Percentiles rank a stretch among this genome's conserved stretches.
Evolutionary conservation across 2,888 invertebrate species (phyloP).

Genomic region (Amphipoea lucens): DNA sequence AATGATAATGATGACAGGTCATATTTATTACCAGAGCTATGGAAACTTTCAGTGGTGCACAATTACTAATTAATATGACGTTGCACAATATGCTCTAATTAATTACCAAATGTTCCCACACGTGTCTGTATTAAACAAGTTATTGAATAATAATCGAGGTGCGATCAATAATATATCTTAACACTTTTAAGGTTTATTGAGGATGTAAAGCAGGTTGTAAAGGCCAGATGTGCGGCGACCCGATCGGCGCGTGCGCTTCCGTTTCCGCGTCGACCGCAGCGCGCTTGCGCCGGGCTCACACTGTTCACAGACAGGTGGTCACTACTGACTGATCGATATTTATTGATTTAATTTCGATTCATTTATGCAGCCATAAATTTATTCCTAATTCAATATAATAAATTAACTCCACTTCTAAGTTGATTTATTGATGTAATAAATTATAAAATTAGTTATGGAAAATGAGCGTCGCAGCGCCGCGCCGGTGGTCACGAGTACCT

Average conservation of each 20-base stretch:
- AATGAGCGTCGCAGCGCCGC: slow-evolving; percentile 31
- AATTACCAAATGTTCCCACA: slow-evolving; percentile 32
- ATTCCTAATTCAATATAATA: slow-evolving; percentile 44
- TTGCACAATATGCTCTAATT: slow-evolving; percentile 48
- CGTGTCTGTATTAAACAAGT: slow-evolving; percentile 22
- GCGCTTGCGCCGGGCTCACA: slow-evolving; percentile 34
- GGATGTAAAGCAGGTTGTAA: slow-evolving; percentile 81
- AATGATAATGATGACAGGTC: slow-evolving; percentile 55
- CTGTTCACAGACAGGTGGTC: slow-evolving; percentile 71
- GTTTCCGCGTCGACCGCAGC: slow-evolving; percentile 75
- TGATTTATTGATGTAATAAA: slow-evolving; percentile 64
- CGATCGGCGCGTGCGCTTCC: slow-evolving; percentile 81
- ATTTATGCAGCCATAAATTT: slow-evolving; percentile 54
- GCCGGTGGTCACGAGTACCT: slow-evolving; percentile 25
- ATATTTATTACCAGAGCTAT: slow-evolving; percentile 50
- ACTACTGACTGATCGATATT: slow-evolving; percentile 70
- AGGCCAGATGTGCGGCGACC: slow-evolving; percentile 81
- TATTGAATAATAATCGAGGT: slow-evolving; percentile 48
- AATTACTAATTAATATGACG: slow-evolving; percentile 68
- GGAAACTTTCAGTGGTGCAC: slow-evolving; percentile 55
- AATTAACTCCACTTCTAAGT: slow-evolving; percentile 30
- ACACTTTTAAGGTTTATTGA: slow-evolving; percentile 87
- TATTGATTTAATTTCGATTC: slow-evolving; percentile 53
- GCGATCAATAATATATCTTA: slow-evolving; percentile 66
- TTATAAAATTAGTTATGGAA: slow-evolving; percentile 56